Percentiles rank a stretch among this genome's conserved stretches.
Conservation (phyloP, 2,797 vertebrate species). For the Poecile montanus region DNA sequence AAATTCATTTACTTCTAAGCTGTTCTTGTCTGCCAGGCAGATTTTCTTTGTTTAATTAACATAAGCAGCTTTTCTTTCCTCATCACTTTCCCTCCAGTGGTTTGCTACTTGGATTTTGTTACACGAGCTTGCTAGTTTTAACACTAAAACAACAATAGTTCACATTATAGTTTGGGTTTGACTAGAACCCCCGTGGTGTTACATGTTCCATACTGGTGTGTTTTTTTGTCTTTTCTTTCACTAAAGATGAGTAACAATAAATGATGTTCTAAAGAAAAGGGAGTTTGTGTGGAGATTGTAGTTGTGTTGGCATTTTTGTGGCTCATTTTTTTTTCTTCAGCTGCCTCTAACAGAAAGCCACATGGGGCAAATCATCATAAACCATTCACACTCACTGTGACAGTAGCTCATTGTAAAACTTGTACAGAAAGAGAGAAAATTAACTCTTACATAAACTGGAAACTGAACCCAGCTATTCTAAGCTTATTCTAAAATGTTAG, state of each 20-base stretch:
- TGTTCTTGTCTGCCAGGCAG: background rate
- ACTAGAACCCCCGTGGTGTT: background rate
- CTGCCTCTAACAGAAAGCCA: background rate
- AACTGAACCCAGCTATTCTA: background rate
- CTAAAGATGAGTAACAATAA: background rate
- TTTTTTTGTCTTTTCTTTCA: background rate
- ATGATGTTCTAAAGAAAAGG: background rate
- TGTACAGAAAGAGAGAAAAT: background rate
- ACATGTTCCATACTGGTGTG: background rate
- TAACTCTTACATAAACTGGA: background rate
- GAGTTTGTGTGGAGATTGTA: background rate
- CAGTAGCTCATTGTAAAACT: background rate
- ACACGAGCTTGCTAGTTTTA: background rate
- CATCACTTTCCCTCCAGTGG: background rate
- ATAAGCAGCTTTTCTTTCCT: conserved; percentile 45
- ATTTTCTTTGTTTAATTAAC: conserved; percentile 48
- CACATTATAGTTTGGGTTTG: background rate
- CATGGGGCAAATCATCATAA: background rate
- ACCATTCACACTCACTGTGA: background rate
- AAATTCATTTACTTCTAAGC: background rate
- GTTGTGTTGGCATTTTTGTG: background rate
- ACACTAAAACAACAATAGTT: background rate
- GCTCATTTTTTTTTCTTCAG: background rate
- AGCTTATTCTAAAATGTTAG: background rate
- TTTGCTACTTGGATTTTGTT: background rate